Conservation (phyloP, 2,797 vertebrate species). For the Adelosebastes latens region DNA sequence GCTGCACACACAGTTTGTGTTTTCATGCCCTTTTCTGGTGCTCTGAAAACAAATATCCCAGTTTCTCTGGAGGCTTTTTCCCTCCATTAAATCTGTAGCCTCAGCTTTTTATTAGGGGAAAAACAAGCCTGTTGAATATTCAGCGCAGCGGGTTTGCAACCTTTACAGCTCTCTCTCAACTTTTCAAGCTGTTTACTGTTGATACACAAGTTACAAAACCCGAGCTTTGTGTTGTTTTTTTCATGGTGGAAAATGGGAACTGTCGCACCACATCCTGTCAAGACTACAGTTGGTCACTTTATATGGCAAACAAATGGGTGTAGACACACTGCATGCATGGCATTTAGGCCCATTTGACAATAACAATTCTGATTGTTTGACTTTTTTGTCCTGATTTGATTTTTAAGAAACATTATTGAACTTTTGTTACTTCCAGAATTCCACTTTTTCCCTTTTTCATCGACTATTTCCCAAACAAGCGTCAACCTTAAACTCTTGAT, state of each 20-base stretch:
- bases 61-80: constrained; percentile 49
- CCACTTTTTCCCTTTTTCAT: background rate
- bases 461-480: background rate
- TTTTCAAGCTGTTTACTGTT: constrained; percentile 37
- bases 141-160: constrained; percentile 32
- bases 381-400: background rate
- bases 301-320: background rate
- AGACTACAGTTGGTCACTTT: background rate
- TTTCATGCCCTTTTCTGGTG: background rate
- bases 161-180: constrained; percentile 20
- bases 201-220: constrained; percentile 14
- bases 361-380: background rate
- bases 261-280: constrained; percentile 36
- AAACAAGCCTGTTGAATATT: constrained; percentile 67
- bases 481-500: background rate
- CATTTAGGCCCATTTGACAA: background rate
- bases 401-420: background rate
- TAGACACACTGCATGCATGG: background rate
- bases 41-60: constrained; percentile 20
- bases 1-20: background rate
- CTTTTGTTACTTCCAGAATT: background rate
- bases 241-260: constrained; percentile 54
- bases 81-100: constrained; percentile 54
- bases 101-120: constrained; percentile 64
- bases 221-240: background rate